Percentiles rank a stretch among this genome's conserved stretches.
These are phyloP conservation scores for Cerastis leucographa DNA, from an alignment of 2,888 invertebrate species.

Conservation along the genomic window DNA sequence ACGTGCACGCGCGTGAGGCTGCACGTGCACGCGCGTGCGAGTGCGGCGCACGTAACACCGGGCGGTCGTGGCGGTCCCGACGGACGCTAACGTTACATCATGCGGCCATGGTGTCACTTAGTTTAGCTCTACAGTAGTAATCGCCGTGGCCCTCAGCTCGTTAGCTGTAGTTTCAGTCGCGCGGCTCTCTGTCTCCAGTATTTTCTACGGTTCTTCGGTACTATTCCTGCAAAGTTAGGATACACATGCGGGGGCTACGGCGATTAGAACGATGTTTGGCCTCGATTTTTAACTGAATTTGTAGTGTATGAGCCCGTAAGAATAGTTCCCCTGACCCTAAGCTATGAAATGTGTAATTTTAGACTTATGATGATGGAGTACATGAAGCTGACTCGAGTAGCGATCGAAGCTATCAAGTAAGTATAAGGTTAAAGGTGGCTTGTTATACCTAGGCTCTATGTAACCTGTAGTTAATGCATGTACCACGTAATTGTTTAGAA, in stretches of 20 bases:
- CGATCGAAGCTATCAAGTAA: constrained; percentile 68
- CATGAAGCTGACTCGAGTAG: constrained; percentile 67
- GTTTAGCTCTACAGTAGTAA: constrained; percentile 77
- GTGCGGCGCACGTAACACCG: constrained; percentile 22
- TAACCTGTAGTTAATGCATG: constrained; percentile 79
- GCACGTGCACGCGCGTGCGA: not conserved
- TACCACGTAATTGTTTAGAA: constrained; percentile 75
- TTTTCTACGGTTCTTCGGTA: constrained; percentile 48
- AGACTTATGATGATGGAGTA: constrained; percentile 69
- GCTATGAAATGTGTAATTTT: constrained; percentile 89
- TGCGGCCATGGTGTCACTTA: constrained; percentile 90
- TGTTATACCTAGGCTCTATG: constrained; percentile 76
- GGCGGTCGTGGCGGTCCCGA: constrained; percentile 75
- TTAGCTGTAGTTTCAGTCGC: constrained; percentile 32
- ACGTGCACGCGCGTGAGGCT: not conserved
- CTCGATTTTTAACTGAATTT: constrained; percentile 87
- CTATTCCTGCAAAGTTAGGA: constrained; percentile 55
- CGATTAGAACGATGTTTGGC: constrained; percentile 85
- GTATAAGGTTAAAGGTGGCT: constrained; percentile 78
- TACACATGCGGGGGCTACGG: constrained; percentile 73
- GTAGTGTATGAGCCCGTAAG: constrained; percentile 75
- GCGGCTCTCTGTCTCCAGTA: constrained; percentile 54
- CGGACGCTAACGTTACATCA: constrained; percentile 85
- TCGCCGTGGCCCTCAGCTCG: constrained; percentile 77
- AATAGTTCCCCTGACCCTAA: constrained; percentile 81